Conservation (phyloP, 1,140 invertebrate genomes). For the Eumeta japonica region DNA sequence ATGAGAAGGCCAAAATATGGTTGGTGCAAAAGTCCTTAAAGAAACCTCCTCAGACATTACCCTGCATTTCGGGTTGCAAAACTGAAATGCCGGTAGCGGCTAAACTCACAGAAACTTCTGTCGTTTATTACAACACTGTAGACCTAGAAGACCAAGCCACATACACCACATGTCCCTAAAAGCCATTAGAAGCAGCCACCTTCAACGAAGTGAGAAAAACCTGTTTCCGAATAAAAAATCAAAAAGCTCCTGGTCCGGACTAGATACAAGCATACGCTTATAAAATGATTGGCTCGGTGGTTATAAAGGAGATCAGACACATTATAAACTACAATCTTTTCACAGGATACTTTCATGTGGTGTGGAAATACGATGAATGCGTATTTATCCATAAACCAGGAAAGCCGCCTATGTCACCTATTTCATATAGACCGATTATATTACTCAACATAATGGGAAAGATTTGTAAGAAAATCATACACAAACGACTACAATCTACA, state of each 20-base stretch:
- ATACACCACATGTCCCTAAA: slow-evolving; percentile 2
- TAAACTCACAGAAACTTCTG: no score
- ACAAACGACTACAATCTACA: slow-evolving; percentile 1
- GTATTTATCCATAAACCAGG: slow-evolving; percentile 8
- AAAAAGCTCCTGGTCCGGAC: slow-evolving; percentile 3
- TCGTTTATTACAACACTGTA: slow-evolving; percentile 1
- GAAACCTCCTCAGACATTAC: not conserved
- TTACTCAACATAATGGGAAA: slow-evolving; percentile 9
- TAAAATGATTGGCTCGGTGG: slow-evolving; percentile 4
- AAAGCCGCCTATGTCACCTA: not conserved
- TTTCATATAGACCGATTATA: slow-evolving; percentile 7
- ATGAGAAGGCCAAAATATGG: slow-evolving; percentile 8
- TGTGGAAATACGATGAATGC: slow-evolving; percentile 7
- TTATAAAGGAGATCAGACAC: not conserved
- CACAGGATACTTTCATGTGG: slow-evolving; percentile 6
- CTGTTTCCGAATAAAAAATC: slow-evolving; percentile 5
- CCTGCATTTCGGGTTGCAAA: not conserved
- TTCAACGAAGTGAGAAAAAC: not conserved
- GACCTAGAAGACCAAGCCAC: not conserved
- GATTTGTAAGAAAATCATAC: no score
- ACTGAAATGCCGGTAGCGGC: no score
- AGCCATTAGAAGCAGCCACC: not conserved
- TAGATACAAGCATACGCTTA: slow-evolving; percentile 4
- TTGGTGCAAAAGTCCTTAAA: slow-evolving; percentile 2
- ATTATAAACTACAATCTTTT: slow-evolving; percentile 2